Conservation (phyloP, 2,797 vertebrate genomes). For the Pipistrellus nathusii region DNA sequence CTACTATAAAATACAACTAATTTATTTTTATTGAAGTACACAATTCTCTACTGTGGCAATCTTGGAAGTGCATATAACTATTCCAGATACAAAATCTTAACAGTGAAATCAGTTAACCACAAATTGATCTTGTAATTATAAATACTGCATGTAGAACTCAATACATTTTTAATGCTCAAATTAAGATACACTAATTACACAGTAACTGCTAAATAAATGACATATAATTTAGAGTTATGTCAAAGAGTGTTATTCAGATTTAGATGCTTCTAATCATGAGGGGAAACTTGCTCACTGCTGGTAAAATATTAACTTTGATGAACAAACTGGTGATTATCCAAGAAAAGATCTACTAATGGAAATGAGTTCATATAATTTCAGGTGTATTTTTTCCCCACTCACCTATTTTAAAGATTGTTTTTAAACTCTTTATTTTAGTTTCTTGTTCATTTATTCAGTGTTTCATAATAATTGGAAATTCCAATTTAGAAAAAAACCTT, state of each 20-base stretch:
- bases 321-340: slow-evolving; percentile 59
- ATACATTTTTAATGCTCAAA: slow-evolving; percentile 81
- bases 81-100: slow-evolving; percentile 57
- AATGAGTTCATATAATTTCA: slow-evolving; percentile 59
- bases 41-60: neutral
- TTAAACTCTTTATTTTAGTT: slow-evolving; percentile 1
- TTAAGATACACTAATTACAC: slow-evolving; percentile 81
- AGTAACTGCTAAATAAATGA: slow-evolving; percentile 81
- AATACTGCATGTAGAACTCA: slow-evolving; percentile 71
- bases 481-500: neutral
- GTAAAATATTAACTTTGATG: slow-evolving; percentile 72
- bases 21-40: slow-evolving; percentile 68
- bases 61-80: slow-evolving; percentile 67
- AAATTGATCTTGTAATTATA: slow-evolving; percentile 79
- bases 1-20: slow-evolving; percentile 41
- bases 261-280: slow-evolving; percentile 68
- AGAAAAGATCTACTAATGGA: slow-evolving; percentile 54
- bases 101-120: slow-evolving; percentile 69
- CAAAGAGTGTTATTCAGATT: slow-evolving; percentile 71
- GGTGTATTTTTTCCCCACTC: neutral
- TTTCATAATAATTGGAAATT: neutral
- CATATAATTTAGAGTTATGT: slow-evolving; percentile 76
- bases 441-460: neutral
- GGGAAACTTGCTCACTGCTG: slow-evolving; percentile 7
- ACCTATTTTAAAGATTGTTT: slow-evolving; percentile 50